Evolutionary conservation across 2,797 vertebrate species (phyloP).

Genomic region (Typhlichthys subterraneus): DNA sequence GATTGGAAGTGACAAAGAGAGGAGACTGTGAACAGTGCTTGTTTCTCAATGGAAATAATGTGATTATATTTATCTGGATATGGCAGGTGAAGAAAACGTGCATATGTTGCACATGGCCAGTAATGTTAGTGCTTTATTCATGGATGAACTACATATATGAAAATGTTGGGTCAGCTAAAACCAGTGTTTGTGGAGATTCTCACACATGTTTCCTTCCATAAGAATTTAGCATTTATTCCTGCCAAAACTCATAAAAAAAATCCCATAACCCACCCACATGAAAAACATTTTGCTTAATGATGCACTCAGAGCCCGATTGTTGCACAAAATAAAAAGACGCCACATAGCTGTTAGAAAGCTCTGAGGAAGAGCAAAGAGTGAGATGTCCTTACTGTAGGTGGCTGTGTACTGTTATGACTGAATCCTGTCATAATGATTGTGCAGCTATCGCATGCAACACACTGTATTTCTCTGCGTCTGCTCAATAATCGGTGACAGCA

Average conservation of each 20-base stretch:
- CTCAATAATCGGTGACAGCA: conserved; percentile 74
- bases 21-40: background rate
- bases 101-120: background rate
- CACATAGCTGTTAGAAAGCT: conserved; percentile 59
- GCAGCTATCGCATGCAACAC: conserved; percentile 65
- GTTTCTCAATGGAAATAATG: background rate
- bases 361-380: conserved; percentile 56
- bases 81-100: background rate
- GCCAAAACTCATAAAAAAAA: conserved; percentile 25
- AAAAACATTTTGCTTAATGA: conserved; percentile 60
- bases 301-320: conserved; percentile 56
- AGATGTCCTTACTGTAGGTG: conserved; percentile 51
- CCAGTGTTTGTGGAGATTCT: too few species aligned
- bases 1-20: background rate
- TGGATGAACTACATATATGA: too few species aligned
- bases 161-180: too few species aligned
- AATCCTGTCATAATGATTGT: conserved; percentile 41
- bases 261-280: conserved; percentile 18
- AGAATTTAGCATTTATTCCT: conserved; percentile 42
- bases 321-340: conserved; percentile 37
- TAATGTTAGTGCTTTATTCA: too few species aligned
- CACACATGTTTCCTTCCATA: conserved; percentile 26
- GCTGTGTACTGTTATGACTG: conserved; percentile 24
- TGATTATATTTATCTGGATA: background rate
- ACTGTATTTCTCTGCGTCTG: conserved; percentile 68